Evolutionary conservation across 2,797 vertebrate species (phyloP), one percentile per base, ranked within the genome.

Genomic region (Molossus molossus): DNA sequence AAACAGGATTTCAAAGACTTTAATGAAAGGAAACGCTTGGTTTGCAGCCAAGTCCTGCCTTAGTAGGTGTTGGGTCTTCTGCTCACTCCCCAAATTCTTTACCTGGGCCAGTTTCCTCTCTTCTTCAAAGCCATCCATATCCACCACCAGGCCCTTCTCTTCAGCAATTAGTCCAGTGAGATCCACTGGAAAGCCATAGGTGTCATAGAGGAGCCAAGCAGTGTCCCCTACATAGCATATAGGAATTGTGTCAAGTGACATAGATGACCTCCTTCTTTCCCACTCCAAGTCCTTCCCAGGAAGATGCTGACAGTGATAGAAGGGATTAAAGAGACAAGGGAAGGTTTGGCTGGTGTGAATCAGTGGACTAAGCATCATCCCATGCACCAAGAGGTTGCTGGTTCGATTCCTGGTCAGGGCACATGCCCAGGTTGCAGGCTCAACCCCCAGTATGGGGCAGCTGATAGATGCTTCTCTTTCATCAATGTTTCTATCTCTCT

Each of bases 121-220:
- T 70, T 99, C 99, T 90, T 99, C 99, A 87, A 99, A 99, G 72
- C 99, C 98, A 2, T 99, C 98, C 98, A 99, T 96, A 97, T 99
- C 99, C 77, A 99, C 99, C 2, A 70, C 96, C 97, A 99, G 98
- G n/a, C 99, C 99, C 50, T 99, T 99, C 98, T 99, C 99, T 98
- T 99, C 99, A 0, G 99, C 99, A 70, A 99, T 99, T 86, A 99
- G 99, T 25, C 99, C 99, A 0, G 99, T 99, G 96, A 99, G 99
- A 98, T 99, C 99, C 97, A 99, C 99, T 21, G 99, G 99, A 98
- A 99, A 99, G 1, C 99, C 99, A 0, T 99, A 99, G 0, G 99
- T 99, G 98, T 99, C 99, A 3, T 99, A 99, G 37, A 99, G 96
- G 90, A 99, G 98, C 99, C 99, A 99, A 7, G 99, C 99, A 0